Percentiles rank a stretch among this genome's conserved stretches.
phyloP scores from a whole-genome alignment of 1,140 invertebrate genomes.

The Lithobius niger region DNA sequence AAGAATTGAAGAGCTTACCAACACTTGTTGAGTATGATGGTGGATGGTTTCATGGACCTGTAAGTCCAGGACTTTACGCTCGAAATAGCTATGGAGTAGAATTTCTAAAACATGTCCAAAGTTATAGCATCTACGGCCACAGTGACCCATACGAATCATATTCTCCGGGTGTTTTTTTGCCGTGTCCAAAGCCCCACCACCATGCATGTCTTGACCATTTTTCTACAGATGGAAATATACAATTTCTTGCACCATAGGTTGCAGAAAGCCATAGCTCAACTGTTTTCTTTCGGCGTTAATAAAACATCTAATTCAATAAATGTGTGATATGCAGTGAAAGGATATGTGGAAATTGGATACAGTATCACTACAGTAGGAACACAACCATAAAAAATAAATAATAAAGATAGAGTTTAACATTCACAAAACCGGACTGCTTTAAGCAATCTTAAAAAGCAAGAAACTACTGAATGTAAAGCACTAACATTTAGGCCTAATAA shows the following conservation, averaged over 20 bases:
- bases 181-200: constrained; percentile 1
- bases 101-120: constrained; percentile 21
- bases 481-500: too few species aligned
- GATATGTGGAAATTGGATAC: too few species aligned
- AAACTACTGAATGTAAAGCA: too few species aligned
- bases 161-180: constrained; percentile 12
- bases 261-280: too few species aligned
- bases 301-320: too few species aligned
- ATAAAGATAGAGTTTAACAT: too few species aligned
- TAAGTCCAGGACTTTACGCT: constrained; percentile 26
- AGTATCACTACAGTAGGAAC: too few species aligned
- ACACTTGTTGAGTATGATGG: constrained; percentile 21
- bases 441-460: too few species aligned
- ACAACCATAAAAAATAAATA: too few species aligned
- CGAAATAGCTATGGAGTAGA: constrained; percentile 24
- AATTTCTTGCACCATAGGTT: constrained; percentile 1
- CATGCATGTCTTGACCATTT: constrained; percentile 5
- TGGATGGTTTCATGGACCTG: constrained; percentile 21
- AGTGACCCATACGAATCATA: neutral
- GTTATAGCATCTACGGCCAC: neutral
- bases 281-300: too few species aligned
- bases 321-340: too few species aligned
- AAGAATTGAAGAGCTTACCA: constrained; percentile 12
- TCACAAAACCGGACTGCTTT: too few species aligned
- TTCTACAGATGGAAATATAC: constrained; percentile 5